These are phyloP conservation scores for Forbesichthys papilliferus DNA, from an alignment of 2,113 vertebrate genomes.

Conservation along the genomic window DNA sequence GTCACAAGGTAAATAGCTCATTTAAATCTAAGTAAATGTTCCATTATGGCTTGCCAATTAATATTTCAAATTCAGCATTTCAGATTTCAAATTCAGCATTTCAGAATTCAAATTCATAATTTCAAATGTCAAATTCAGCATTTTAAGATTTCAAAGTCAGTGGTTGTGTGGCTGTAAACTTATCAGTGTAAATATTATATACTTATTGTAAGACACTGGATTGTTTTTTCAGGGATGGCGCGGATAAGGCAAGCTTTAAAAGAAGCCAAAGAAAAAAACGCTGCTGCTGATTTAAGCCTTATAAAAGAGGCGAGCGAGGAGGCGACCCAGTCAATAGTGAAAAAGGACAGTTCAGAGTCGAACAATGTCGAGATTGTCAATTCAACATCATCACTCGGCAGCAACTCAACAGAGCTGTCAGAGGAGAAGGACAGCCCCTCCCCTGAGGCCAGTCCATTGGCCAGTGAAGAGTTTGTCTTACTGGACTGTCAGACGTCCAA, in stretches of 20 bases:
- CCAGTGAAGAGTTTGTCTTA: constrained; percentile 70
- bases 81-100: too few species aligned
- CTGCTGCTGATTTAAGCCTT: constrained; percentile 33
- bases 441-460: constrained; percentile 44
- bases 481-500: constrained; percentile 68
- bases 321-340: constrained; percentile 46
- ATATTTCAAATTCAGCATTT: too few species aligned
- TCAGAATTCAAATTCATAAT: too few species aligned
- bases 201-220: too few species aligned
- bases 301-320: constrained; percentile 35
- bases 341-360: constrained; percentile 57
- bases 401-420: constrained; percentile 66
- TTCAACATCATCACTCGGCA: constrained; percentile 53
- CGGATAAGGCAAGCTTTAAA: constrained; percentile 83
- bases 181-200: too few species aligned
- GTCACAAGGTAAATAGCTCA: too few species aligned
- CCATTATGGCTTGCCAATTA: too few species aligned
- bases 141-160: too few species aligned
- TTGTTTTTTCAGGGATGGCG: constrained; percentile 80
- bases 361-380: constrained; percentile 56
- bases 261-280: constrained; percentile 61
- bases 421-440: constrained; percentile 59
- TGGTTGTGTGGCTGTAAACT: too few species aligned
- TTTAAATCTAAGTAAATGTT: too few species aligned
- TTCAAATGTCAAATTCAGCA: too few species aligned